These are phyloP conservation scores for Perognathus longimembris DNA, from an alignment of 2,113 vertebrate species.

Conservation along the genomic window DNA sequence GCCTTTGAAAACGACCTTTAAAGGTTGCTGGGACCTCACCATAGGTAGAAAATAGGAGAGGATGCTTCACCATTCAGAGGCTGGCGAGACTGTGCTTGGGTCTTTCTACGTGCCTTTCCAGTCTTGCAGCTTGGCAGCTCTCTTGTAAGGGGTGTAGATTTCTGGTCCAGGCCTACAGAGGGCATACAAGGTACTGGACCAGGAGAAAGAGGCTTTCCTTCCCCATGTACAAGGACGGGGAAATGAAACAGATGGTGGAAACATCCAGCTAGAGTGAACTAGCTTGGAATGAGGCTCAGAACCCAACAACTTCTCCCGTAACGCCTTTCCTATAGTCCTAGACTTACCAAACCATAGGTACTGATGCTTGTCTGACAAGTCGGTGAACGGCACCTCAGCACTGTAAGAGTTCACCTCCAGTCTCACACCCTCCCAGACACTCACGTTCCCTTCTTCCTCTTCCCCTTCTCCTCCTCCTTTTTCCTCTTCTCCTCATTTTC, in stretches of 20 bases:
- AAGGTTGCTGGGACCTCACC: not conserved
- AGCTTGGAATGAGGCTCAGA: not conserved
- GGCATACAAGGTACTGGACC: rapidly evolving
- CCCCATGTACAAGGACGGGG: not conserved
- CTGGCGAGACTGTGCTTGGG: not conserved
- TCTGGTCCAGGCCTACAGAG: not conserved
- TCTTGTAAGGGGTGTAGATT: not conserved
- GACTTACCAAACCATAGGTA: not conserved
- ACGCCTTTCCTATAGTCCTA: not conserved
- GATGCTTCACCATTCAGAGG: not conserved
- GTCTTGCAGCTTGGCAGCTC: not conserved
- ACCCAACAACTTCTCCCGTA: too few species aligned
- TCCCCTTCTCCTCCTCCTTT: too few species aligned
- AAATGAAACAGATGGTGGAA: not conserved
- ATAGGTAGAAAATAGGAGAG: not conserved
- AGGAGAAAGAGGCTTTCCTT: not conserved
- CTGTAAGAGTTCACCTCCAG: rapidly evolving
- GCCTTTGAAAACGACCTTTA: conserved; percentile 7
- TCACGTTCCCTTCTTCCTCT: not conserved
- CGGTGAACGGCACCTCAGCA: not conserved
- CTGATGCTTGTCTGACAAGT: too few species aligned
- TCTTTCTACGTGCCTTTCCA: not conserved
- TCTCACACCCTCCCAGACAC: not conserved
- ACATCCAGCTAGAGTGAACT: not conserved
- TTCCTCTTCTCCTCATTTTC: not conserved